These are phyloP conservation scores for Ectemnius cavifrons DNA, from an alignment of 2,888 invertebrate species.

Conservation along the genomic window DNA sequence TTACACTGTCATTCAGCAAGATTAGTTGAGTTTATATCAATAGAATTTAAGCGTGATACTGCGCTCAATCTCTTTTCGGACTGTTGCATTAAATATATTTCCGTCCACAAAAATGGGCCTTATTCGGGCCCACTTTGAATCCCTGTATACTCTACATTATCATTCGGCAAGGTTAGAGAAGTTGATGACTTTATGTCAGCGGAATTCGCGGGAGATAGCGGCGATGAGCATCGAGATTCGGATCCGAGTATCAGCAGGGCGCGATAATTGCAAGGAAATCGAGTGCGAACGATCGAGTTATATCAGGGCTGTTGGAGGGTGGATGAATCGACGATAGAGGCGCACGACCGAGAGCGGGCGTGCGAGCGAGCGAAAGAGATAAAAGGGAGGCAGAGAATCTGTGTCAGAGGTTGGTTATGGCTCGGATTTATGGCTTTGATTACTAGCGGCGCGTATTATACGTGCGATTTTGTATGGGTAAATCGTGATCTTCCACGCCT, in stretches of 20 bases:
- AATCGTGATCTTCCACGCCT: conserved; percentile 74
- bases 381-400: conserved; percentile 59
- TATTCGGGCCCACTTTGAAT: no score
- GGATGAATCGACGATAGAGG: neutral
- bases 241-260: no score
- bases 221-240: no score
- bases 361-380: conserved; percentile 37
- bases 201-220: no score
- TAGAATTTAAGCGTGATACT: no score
- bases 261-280: conserved; percentile 59
- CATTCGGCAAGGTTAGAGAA: no score
- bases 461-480: conserved; percentile 69
- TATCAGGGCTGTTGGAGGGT: conserved; percentile 22
- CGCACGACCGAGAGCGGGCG: conserved; percentile 26
- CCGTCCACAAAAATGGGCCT: no score
- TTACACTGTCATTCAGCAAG: no score
- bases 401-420: conserved; percentile 69
- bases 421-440: conserved; percentile 72
- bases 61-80: neutral
- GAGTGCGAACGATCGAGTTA: conserved; percentile 55
- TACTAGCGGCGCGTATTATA: conserved; percentile 62
- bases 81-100: no score
- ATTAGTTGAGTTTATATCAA: no score
- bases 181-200: no score
- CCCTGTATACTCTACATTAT: no score